Percentiles rank a stretch among this genome's conserved stretches.
Conservation (phyloP, 37 sponge, comb jelly and placozoan species). For the Aplysina aerophoba region DNA sequence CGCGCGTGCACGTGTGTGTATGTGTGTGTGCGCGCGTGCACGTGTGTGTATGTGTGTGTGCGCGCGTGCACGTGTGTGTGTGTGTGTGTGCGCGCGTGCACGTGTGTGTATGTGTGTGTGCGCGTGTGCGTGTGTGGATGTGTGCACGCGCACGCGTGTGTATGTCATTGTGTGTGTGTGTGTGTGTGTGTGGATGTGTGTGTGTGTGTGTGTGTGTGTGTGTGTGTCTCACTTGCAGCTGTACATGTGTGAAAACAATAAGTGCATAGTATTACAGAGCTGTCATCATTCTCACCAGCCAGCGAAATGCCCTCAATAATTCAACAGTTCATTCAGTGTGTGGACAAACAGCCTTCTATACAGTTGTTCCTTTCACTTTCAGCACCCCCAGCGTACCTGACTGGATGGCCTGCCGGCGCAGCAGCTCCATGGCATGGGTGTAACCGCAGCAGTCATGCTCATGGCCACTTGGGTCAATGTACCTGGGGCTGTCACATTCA, state of each 20-base stretch:
- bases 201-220: conserved; percentile 15
- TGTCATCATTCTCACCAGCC: too few species aligned
- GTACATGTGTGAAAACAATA: neutral
- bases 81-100: neutral
- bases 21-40: neutral
- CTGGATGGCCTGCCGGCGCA: conserved; percentile 62
- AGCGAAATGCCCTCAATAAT: too few species aligned
- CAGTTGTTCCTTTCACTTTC: too few species aligned
- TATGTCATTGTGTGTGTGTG: conserved; percentile 8
- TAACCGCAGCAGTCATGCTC: conserved; percentile 78
- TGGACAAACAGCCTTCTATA: too few species aligned
- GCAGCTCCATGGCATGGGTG: conserved; percentile 88
- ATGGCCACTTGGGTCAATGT: conserved; percentile 62
- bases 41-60: neutral
- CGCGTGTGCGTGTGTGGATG: neutral
- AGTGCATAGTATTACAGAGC: too few species aligned
- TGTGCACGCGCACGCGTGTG: neutral
- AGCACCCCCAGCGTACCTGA: conserved; percentile 27
- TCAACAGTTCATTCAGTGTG: too few species aligned
- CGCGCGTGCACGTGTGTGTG: neutral
- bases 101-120: conserved; percentile 1
- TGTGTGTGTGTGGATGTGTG: conserved; percentile 12
- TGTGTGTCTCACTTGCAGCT: neutral
- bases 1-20: neutral
- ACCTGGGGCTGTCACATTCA: conserved; percentile 61